phyloP scores from a whole-genome alignment of 2,113 vertebrate genomes.

The Nematolebias whitei region DNA sequence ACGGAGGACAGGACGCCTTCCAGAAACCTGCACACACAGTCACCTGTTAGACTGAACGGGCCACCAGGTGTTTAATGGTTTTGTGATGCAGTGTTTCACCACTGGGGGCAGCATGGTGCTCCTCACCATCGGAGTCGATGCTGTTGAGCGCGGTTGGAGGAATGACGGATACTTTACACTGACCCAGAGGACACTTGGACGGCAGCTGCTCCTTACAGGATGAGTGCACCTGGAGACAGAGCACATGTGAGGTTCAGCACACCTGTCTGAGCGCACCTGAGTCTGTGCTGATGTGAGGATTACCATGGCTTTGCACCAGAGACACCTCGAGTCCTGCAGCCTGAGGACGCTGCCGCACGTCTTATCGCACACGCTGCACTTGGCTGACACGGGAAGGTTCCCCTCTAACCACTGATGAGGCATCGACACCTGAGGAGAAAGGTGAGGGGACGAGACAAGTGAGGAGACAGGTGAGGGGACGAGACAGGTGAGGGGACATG shows the following conservation, averaged over 20 bases:
- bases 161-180: conserved; percentile 97
- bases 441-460: not conserved
- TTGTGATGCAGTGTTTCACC: not conserved
- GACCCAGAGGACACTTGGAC: conserved; percentile 92
- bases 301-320: conserved; percentile 98
- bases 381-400: conserved; percentile 94
- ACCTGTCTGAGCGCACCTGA: not conserved
- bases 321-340: conserved; percentile 95
- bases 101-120: not conserved
- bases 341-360: conserved; percentile 95
- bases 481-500: not conserved
- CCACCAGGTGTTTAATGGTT: not conserved
- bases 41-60: not conserved
- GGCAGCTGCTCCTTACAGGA: conserved; percentile 90
- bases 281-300: conserved; percentile 13
- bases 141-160: conserved; percentile 97
- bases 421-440: conserved; percentile 88
- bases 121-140: conserved; percentile 96
- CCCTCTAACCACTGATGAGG: conserved; percentile 98
- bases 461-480: not conserved
- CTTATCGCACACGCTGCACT: conserved; percentile 94
- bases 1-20: conserved; percentile 95
- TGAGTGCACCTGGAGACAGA: conserved; percentile 86
- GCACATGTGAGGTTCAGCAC: conserved; percentile 2
- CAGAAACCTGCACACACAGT: conserved; percentile 86